Evolutionary conservation across 2,888 invertebrate genomes (phyloP).

Genomic region (Amorpha juglandis): DNA sequence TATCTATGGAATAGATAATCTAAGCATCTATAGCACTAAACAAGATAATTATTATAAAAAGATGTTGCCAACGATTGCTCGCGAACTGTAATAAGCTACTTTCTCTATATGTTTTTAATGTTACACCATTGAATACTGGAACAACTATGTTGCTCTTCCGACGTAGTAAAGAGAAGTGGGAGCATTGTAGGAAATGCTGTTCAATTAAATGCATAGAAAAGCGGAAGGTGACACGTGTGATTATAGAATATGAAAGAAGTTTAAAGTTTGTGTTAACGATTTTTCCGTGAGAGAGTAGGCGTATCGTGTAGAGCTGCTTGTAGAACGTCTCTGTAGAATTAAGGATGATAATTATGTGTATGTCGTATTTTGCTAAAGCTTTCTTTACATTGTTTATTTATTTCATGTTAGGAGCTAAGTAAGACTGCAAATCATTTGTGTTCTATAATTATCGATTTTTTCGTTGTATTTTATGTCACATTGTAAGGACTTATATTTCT

Average conservation of each 20-base stretch:
- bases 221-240: conserved; percentile 53
- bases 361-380: no score
- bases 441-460: no score
- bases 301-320: background rate
- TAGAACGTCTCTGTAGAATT: no score
- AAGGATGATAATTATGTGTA: no score
- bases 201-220: conserved; percentile 45
- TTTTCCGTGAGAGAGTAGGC: conserved; percentile 18
- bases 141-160: conserved; percentile 53
- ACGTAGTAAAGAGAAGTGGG: conserved; percentile 55
- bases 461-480: no score
- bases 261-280: background rate
- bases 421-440: no score
- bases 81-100: background rate
- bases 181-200: conserved; percentile 57
- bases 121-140: conserved; percentile 47
- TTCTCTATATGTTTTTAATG: conserved; percentile 39
- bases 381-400: no score
- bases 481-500: no score
- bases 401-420: no score
- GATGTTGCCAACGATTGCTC: background rate
- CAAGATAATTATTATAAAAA: conserved; percentile 39
- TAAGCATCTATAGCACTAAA: conserved; percentile 22
- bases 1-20: no score
- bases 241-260: conserved; percentile 28